Evolutionary conservation across 2,888 invertebrate genomes (phyloP).

Genomic region (Troides helena): DNA sequence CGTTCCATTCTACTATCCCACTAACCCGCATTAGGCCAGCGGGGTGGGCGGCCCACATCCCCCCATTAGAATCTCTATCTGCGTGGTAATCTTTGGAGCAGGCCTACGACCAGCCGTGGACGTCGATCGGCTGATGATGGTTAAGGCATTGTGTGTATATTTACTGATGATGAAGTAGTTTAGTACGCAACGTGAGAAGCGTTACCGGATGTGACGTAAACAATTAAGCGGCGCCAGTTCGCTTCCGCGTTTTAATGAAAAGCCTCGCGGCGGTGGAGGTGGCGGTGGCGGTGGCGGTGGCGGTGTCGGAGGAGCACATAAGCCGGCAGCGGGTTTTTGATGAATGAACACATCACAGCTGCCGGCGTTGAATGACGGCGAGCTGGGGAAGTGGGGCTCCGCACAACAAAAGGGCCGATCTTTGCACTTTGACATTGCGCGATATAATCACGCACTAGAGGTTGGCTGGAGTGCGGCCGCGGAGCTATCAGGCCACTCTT

Average conservation of each 20-base stretch:
- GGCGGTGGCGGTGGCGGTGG: constrained; percentile 15
- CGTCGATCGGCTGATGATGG: too few relatives aligned
- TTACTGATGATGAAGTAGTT: too few relatives aligned
- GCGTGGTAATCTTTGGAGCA: too few relatives aligned
- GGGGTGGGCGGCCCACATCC: too few relatives aligned
- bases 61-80: too few relatives aligned
- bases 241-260: constrained; percentile 31
- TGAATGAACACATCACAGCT: constrained; percentile 66
- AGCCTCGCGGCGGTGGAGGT: constrained; percentile 18
- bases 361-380: constrained; percentile 61
- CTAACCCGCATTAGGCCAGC: too few relatives aligned
- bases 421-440: constrained; percentile 80
- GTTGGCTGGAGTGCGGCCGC: constrained; percentile 32
- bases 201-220: neutral
- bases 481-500: constrained; percentile 64
- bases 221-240: constrained; percentile 5
- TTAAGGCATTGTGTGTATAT: too few relatives aligned
- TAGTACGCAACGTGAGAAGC: too few relatives aligned
- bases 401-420: constrained; percentile 66
- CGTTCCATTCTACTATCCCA: too few relatives aligned
- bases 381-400: constrained; percentile 33
- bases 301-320: constrained; percentile 33
- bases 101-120: too few relatives aligned
- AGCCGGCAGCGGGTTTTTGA: constrained; percentile 63
- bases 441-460: constrained; percentile 77